Evolutionary conservation across 2,797 vertebrate species (phyloP), one percentile per base, ranked within the genome.

Genomic region (Gallinago stenura): DNA sequence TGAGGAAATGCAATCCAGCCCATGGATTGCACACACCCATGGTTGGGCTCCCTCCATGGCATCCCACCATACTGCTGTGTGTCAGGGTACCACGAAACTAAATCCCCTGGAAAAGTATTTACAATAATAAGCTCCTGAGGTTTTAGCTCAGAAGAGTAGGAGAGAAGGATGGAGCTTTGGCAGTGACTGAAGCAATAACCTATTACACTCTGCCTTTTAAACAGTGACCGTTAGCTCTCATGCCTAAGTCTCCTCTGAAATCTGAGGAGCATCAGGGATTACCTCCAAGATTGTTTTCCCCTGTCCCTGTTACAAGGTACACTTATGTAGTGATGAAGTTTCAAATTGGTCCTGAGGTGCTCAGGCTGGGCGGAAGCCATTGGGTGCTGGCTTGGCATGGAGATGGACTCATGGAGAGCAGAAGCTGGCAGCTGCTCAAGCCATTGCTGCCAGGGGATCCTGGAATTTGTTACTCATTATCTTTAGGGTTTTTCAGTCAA

Each of bases 271-370:
- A 43, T n/a, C 46, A 50, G 35, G 28, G 28, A 46, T 35, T 45
- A 37, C 13, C 12, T 33, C 13, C 35, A 48, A 15, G 31, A 11
- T 80, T 22, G 3, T 66, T 84, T 76, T 61, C 19, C n/a, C 37
- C 25, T 30, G 31, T 28, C 28, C 15, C 11, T 1, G 0, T 19
- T 87, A 21, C 12, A n/a, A 61, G 46, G 19, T 25, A 24, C 13
- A 7, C 0, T 1, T 4, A 25, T 0, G 0, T 0, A 12, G 12
- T 7, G 12, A 20, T 48, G 76, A 54, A 61, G 14, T 12, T 69
- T 72, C 45, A 48, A 17, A 41, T 41, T 0, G 15, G 13, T 70
- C 9, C 45, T 12, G 77, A 61, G 21, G 41, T 65, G 45, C 54
- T 57, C 39, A 78, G 56, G n/a, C 57, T 75, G 80, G 90, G 65